Base-by-base conservation (phyloP, 2,797 vertebrate genomes). In the Gymnocypris eckloni region DNA sequence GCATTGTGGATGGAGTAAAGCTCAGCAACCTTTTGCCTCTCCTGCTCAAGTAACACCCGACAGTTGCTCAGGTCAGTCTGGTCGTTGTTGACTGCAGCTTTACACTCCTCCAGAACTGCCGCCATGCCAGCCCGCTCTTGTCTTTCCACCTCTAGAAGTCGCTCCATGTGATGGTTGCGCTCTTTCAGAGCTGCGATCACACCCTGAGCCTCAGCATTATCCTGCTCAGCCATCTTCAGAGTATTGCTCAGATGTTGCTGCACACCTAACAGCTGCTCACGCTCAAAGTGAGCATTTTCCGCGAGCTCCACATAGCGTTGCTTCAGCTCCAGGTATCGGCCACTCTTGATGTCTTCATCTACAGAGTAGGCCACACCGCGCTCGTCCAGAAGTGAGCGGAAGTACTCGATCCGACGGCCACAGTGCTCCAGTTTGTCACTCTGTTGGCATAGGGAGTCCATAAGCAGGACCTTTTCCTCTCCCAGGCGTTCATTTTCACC, bases 381-480 rank as follows among this genome's bases (percentile, higher is more conserved):
- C 4, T 99, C 97, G 0, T 99, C 98, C 61, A 99, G 90, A 48
- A 99, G 94, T 0, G 96, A 97, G 52, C 97, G 97, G 83, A 98
- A 95, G 88, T 98, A 98, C 81, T 99, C 98, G 0, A 98, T 96
- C 90, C 99, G 98, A 1, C 97, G 95, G 41, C 97, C 96, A 20
- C 98, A 97, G 80, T 96, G 96, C 79, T 99, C 98, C 77, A 99
- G 90, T 86, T 97, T 98, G 91, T 99, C 98, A 0, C 98, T 98
- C 86, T 99, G 98, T 90, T 99, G 98, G 90, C 98, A 99, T 83
- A 99, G 91, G 0, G 98, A 99, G 91, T 99, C 98, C 98, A 99
- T 97, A 18, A 99, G 97, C 86, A 99, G 97, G 52, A 96, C 96
- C 90, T 98, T 98, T 90, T 99, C 98, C 85, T 99, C 98, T 0